Evolutionary conservation across 1,140 invertebrate genomes (phyloP).

Genomic region (Paralvinella palmiformis): DNA sequence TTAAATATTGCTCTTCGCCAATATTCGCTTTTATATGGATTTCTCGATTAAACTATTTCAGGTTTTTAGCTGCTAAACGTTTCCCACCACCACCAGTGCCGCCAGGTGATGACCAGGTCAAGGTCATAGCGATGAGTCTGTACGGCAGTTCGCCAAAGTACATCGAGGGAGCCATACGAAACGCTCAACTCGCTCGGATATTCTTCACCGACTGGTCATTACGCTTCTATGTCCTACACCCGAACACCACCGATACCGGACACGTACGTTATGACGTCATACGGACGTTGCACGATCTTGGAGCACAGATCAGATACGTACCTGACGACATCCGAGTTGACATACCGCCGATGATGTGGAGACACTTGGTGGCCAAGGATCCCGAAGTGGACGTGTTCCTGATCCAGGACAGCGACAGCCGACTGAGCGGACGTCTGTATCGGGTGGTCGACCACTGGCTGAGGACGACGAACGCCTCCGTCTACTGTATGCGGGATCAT

Average conservation of each 20-base stretch:
- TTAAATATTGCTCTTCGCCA: too few relatives aligned
- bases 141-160: constrained; percentile 6
- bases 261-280: background rate
- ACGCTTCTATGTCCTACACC: constrained; percentile 16
- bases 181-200: constrained; percentile 16
- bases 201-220: constrained; percentile 18
- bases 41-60: too few relatives aligned
- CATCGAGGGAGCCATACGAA: constrained; percentile 16
- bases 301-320: background rate
- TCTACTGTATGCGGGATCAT: constrained; percentile 17
- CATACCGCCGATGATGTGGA: constrained; percentile 11
- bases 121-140: constrained; percentile 20
- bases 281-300: background rate
- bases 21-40: too few relatives aligned
- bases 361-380: constrained; percentile 11
- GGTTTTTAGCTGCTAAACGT: background rate
- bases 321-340: background rate
- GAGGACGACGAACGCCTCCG: background rate
- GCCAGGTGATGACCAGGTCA: background rate
- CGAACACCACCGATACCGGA: background rate
- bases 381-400: constrained; percentile 7
- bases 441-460: constrained; percentile 1
- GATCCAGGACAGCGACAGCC: constrained; percentile 1
- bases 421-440: constrained; percentile 6
- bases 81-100: too few relatives aligned